Conservation (phyloP, 1,140 invertebrate genomes). For the Zaprionus tsacasi region DNA sequence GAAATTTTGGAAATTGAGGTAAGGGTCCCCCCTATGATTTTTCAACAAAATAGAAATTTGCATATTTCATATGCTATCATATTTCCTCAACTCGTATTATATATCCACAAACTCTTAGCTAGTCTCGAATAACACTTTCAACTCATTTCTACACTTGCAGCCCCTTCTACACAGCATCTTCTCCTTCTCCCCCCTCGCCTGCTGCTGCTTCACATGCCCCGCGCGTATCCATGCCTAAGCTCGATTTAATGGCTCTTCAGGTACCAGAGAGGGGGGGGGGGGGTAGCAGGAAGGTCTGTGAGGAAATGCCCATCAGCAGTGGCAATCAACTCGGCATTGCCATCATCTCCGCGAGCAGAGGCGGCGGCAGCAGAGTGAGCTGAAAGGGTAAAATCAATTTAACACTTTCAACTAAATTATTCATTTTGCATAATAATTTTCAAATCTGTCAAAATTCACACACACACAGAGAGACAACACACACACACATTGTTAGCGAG, state of each 20-base stretch:
- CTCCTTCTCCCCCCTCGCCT: not conserved
- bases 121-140: not conserved
- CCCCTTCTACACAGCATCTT: not conserved
- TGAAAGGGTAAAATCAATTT: conserved; percentile 78
- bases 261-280: not conserved
- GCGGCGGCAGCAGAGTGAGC: conserved; percentile 62
- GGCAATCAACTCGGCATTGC: conserved; percentile 57
- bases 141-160: not conserved
- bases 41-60: no score
- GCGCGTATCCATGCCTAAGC: conserved; percentile 22
- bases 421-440: conserved; percentile 83
- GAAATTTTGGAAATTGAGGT: no score
- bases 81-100: no score
- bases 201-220: not conserved
- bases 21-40: no score
- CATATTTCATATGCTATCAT: no score
- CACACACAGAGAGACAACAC: conserved; percentile 25
- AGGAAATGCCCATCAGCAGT: conserved; percentile 47
- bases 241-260: conserved; percentile 48
- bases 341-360: conserved; percentile 63
- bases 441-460: conserved; percentile 78
- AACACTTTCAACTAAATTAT: conserved; percentile 82
- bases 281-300: not conserved
- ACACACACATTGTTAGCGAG: conserved; percentile 34
- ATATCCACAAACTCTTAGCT: no score